Evolutionary conservation across 1,140 invertebrate genomes (phyloP), one percentile per base, ranked within the genome.

Genomic region (Anthonomus grandis): DNA sequence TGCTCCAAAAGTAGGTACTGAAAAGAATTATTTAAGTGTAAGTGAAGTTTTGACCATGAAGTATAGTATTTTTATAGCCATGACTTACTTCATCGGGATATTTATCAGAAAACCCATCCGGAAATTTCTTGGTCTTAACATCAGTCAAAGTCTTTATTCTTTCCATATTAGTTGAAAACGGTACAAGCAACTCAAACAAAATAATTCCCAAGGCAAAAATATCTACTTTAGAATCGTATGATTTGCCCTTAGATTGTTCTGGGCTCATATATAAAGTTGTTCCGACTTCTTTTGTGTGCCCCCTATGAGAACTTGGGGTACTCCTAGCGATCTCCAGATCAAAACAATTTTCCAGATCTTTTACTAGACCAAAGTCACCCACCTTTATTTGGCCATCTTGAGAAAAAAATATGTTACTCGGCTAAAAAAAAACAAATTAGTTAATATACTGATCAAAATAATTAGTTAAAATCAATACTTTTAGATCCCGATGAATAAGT

Each of bases 211-310:
- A 75, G 0, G 95, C 93, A 76, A 92, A 98, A 53, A 98, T 97
- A 71, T 98, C 96, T 24, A 98, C 93, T 78, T 97, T 98, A 67
- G 91, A 90, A 69, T 89, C 88, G 72, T 98, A 97, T 2, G 81
- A 76, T 54, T 83, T 79, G 1, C 88, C 86, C 9, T 78, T 75
- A 10, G 87, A 76, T 77, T 97, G 95, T 75, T 99, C 96, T 18
- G 95, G 95, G 53, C 94, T 96, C 95, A 98, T 98, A 71, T 99
- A 99, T 0, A 97, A 76, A 31, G 90, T 85, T 0, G 96, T 98
- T 13, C 78, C 82, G 58, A 83, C 82, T 67, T 76, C 74, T 66
- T 79, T 75, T 0, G 82, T 83, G 56, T 82, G 81, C n/a, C 61
- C 54, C 31, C 45, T 53, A 36, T 50, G 19, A 65, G 60, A 23